Evolutionary conservation across 2,888 invertebrate species (phyloP), one percentile per base, ranked within the genome.

Genomic region (Melikaiella ostensackeni): DNA sequence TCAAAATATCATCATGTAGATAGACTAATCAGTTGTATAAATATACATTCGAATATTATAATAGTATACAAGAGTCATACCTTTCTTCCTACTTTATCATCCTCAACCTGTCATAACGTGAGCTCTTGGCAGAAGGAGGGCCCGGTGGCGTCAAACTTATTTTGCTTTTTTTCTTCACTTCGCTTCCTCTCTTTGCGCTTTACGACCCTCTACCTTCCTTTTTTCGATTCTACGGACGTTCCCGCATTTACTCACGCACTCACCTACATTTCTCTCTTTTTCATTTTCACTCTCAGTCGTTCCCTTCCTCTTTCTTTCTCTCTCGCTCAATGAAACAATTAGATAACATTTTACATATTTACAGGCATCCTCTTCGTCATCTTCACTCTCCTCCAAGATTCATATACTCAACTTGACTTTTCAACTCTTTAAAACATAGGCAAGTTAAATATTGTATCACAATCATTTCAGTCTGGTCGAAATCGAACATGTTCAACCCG

Each of bases 391-490:
- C 80, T 81, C 78, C 79, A 78, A 81, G 75, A 78, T 79, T 82
- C 79, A 77, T 80, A 79, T 81, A 81, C 77, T 81, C 82, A 79
- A 81, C 83, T 78, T 83, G 80, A 85, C 83, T 80, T 78, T 75
- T 82, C 82, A 79, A 76, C 77, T 79, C 79, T 84, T 88, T 87
- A 86, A 87, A 90, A 90, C 90, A 89, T 90, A 91, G 91, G 89
- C 90, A 90, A 91, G 91, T 90, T 91, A 90, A 91, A 90, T 91
- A 90, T 90, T 89, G 89, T 91, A 91, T 91, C 91, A 91, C 90
- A 91, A 91, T 91, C 90, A 89, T 91, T 88, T 89, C 89, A 90
- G 88, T 91, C 91, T 90, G 90, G 89, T 91, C 88, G 88, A 89
- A 89, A 90, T 90, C 89, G 91, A 91, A 90, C 90, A 88, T 90